Evolutionary conservation across 2,888 invertebrate species (phyloP), one percentile per base, ranked within the genome.

Genomic region (Choristoneura rosaceana): DNA sequence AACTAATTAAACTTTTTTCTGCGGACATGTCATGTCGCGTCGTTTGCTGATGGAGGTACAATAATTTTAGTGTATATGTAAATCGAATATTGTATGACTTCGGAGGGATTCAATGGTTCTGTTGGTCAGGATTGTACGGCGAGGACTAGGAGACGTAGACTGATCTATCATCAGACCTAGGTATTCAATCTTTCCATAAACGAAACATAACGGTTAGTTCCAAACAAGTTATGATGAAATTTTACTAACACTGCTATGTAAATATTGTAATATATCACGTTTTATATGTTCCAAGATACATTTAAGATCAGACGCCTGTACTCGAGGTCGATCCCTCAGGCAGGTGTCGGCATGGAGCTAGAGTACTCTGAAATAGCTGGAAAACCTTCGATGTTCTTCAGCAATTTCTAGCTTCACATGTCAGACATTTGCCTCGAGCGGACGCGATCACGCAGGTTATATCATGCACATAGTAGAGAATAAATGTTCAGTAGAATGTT

Each of bases 201-300:
- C 9, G 33, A 17, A 64, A n/a, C 47, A 47, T 14, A n/a, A 47
- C 43, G 12, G 38, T 7, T 0, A 38, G 38, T 38, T 38, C 38
- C 38, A 14, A 60, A 38, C 41, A 9, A 34, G 4, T 15, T 43
- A 7, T 10, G 25, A 47, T 14, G 47, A 9, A 52, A 14, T 14
- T 25, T 12, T 17, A 25, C 25, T 15, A 59, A n/a, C 41, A 41
- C n/a, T 38, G 43, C 45, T 64, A 17, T 83, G 83, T 83, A 83
- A 79, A 83, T 83, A 83, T 79, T 83, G 83, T 82, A 82, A 75
- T 67, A 78, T 79, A 80, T 63, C 34, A 50, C 45, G 73, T 77
- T 77, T 77, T 79, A 76, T 75, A 75, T 70, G 65, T 65, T 52
- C 25, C 58, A n/a, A 17, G 5, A 52, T 62, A 60, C 17, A 4